Base-by-base conservation (phyloP, 2,113 vertebrate genomes). In the Gymnocephalus cernua region DNA sequence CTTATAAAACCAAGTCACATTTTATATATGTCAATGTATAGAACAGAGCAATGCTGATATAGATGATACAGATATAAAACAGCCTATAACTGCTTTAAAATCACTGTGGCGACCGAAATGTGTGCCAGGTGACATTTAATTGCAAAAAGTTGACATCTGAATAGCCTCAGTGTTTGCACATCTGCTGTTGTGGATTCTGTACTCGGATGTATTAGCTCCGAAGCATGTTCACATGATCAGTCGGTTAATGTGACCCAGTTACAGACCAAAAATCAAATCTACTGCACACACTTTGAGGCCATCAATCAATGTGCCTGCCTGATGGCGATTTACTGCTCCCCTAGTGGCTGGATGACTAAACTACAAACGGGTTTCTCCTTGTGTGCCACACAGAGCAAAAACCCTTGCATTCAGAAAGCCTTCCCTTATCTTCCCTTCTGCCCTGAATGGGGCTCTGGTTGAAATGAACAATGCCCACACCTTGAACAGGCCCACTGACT, bases 401-500 rank as follows among this genome's bases (percentile, higher is more conserved):
- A 69, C 68, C 69, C 76, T n/a, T 87, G 83, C 88, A 91, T 93
- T 93, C 85, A 92, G 44, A 79, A 54, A 86, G 63, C 50, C 74
- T 77, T 32, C 88, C 88, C 88, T 88, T 87, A 85, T 90, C 88
- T 90, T 92, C 90, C 78, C 76, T 79, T 82, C 72, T 70, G 32
- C 63, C 41, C 59, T 93, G 73, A 89, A 91, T 83, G 84, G 77
- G 65, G 29, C 79, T 58, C 67, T 76, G 70, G 74, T 85, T 74
- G 89, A 74, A 74, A 53, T 15, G 68, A 87, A 94, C 93, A 93
- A 91, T 92, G 79, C 82, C 91, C 91, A 92, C 92, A 93, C 92
- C 93, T 94, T 92, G 79, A 92, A 82, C 92, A 92, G 91, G 75
- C 87, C 92, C 91, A 87, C 88, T 90, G 91, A 82, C 71, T 89